Evolutionary conservation across 2,113 vertebrate genomes (phyloP).

Genomic region (Eurystomus gularis): DNA sequence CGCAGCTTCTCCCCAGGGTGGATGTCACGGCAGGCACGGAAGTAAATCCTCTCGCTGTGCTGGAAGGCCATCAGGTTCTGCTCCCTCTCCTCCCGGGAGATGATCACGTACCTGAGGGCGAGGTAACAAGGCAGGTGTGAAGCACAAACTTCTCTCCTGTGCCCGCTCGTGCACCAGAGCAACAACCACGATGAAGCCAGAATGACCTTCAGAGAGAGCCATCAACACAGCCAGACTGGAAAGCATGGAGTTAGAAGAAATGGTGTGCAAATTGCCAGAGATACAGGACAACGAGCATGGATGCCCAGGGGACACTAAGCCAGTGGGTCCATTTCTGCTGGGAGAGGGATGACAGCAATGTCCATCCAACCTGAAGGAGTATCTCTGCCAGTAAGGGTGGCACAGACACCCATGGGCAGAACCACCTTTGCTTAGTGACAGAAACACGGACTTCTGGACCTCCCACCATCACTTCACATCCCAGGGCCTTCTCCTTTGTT

Average conservation of each 20-base stretch:
- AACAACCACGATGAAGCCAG: background rate
- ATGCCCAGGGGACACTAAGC: background rate
- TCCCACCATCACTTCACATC: background rate
- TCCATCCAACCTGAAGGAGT: background rate
- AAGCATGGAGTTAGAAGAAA: background rate
- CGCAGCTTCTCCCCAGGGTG: conserved; percentile 84
- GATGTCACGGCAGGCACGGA: conserved; percentile 85
- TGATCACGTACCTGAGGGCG: conserved; percentile 84
- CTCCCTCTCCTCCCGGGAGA: conserved; percentile 86
- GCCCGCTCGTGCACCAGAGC: background rate
- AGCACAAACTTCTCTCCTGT: background rate
- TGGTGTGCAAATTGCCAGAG: background rate
- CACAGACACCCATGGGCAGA: background rate
- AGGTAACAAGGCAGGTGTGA: conserved; percentile 28
- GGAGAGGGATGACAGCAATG: background rate
- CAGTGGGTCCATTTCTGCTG: background rate
- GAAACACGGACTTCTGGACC: background rate
- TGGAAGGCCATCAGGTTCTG: conserved; percentile 94
- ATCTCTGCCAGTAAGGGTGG: background rate
- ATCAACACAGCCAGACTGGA: background rate
- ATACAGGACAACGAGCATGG: background rate
- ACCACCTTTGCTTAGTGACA: background rate
- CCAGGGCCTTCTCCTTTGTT: background rate
- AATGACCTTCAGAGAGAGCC: conserved; percentile 26
- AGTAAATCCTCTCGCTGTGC: conserved; percentile 87